Percentiles rank a stretch among this genome's conserved stretches.
These are phyloP conservation scores for Argyresthia goedartella DNA, from an alignment of 2,888 invertebrate species.

Conservation along the genomic window DNA sequence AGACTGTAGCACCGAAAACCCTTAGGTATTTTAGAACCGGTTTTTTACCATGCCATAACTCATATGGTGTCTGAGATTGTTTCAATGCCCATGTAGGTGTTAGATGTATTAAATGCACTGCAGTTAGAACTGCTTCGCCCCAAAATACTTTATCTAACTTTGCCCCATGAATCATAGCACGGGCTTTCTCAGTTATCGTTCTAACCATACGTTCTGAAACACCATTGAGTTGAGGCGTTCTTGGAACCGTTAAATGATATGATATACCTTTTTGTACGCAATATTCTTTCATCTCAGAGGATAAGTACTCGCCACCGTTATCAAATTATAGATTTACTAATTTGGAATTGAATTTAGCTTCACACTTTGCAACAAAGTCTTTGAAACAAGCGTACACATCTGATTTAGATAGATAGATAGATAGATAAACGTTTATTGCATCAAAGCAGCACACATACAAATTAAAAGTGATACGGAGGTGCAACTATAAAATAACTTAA, in stretches of 20 bases:
- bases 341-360: no score
- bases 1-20: slow-evolving; percentile 26
- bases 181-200: slow-evolving; percentile 31
- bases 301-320: slow-evolving; percentile 27
- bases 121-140: slow-evolving; percentile 34
- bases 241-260: slow-evolving; percentile 33
- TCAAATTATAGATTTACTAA: slow-evolving; percentile 10
- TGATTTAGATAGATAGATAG: no score
- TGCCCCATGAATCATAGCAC: slow-evolving; percentile 14
- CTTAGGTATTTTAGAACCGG: slow-evolving; percentile 24
- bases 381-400: no score
- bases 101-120: slow-evolving; percentile 30
- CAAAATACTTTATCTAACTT: slow-evolving; percentile 27
- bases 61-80: slow-evolving; percentile 28
- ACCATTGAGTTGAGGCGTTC: slow-evolving; percentile 36
- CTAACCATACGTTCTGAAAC: slow-evolving; percentile 31
- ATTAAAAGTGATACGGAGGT: no score
- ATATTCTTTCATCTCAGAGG: slow-evolving; percentile 23
- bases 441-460: no score
- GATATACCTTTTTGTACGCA: slow-evolving; percentile 26
- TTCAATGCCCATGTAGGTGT: slow-evolving; percentile 26
- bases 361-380: no score
- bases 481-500: no score
- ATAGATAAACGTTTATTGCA: no score
- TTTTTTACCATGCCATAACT: slow-evolving; percentile 30